Percentiles rank a stretch among this genome's conserved stretches.
Conservation (phyloP, 2,797 vertebrate species). For the Ceryle rudis region DNA sequence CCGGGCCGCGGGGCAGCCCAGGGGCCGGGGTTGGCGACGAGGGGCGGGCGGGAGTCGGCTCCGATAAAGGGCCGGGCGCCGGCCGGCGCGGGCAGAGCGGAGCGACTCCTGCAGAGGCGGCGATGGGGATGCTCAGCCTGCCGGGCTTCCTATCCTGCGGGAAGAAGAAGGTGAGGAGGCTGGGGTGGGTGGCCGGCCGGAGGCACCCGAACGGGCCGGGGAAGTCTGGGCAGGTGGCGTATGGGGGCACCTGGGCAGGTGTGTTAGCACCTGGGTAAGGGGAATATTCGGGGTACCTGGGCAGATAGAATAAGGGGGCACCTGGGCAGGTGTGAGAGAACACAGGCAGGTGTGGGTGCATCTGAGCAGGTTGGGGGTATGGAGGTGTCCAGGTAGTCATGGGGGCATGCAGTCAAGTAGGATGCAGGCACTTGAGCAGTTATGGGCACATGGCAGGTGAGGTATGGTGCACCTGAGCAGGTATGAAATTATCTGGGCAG, state of each 20-base stretch:
- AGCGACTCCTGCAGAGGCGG: not conserved
- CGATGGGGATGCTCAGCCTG: slow-evolving; percentile 57
- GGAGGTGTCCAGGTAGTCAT: not conserved
- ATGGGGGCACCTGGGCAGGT: not conserved
- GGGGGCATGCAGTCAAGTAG: no score
- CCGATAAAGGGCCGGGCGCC: slow-evolving; percentile 7
- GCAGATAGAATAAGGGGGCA: not conserved
- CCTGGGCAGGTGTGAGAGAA: not conserved
- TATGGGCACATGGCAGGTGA: not conserved
- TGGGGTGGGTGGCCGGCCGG: not conserved
- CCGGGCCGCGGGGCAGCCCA: not conserved
- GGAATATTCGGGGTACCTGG: not conserved
- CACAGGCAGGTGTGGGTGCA: not conserved
- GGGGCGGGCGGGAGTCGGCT: not conserved
- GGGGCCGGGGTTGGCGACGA: not conserved
- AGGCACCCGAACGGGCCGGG: not conserved
- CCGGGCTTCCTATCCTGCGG: slow-evolving; percentile 64
- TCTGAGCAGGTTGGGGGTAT: not conserved
- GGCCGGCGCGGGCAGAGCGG: not conserved
- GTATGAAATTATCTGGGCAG: not conserved
- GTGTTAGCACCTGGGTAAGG: no score
- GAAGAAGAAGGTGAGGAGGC: slow-evolving; percentile 67
- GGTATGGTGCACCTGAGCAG: no score
- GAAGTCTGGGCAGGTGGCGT: not conserved
- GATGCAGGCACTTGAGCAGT: not conserved